These are phyloP conservation scores for Campylorhamphus procurvoides DNA, from an alignment of 2,113 vertebrate genomes.

Conservation along the genomic window DNA sequence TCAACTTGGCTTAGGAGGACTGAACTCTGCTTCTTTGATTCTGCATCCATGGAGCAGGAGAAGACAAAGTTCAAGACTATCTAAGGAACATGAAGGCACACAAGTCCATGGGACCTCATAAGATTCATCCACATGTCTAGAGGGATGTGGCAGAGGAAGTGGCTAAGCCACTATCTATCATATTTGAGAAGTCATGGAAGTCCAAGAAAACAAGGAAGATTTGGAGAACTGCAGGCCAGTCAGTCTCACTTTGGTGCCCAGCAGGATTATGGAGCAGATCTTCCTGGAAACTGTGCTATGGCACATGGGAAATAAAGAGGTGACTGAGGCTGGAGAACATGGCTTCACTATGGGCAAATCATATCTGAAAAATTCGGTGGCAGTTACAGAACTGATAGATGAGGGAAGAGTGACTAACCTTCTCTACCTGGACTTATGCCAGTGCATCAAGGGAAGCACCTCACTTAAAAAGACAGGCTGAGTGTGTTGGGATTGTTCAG, in stretches of 20 bases:
- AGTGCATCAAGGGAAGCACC: too few species aligned
- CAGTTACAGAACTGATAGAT: neutral
- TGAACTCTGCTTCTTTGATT: neutral
- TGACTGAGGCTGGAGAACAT: neutral
- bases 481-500: neutral
- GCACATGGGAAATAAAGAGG: neutral
- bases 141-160: neutral
- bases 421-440: neutral
- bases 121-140: neutral
- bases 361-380: rapidly evolving
- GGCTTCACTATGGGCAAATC: neutral
- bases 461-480: neutral
- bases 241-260: neutral
- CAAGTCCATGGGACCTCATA: neutral
- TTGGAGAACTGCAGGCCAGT: neutral
- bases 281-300: neutral
- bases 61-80: neutral
- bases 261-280: neutral
- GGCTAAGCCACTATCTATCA: neutral
- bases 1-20: neutral
- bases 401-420: neutral
- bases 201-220: neutral
- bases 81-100: neutral
- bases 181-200: neutral
- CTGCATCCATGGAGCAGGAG: neutral